A percentile compares a stretch with the other conserved stretches of the same genome.
These are phyloP conservation scores for Lycaon pictus DNA, from an alignment of 2,113 vertebrate species.

Conservation along the genomic window DNA sequence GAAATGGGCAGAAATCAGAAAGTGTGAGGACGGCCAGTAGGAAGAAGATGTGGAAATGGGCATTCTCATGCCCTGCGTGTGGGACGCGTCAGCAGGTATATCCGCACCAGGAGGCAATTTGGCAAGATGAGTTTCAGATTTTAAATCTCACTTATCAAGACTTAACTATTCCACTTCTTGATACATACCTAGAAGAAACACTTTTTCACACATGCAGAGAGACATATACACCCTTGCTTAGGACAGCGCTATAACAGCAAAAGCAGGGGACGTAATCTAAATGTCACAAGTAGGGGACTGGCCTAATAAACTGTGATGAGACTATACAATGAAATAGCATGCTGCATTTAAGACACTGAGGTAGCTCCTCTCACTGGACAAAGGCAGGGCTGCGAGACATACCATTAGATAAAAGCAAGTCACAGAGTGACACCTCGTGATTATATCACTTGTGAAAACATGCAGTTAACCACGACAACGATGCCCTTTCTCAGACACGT, in stretches of 20 bases:
- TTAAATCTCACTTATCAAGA: neutral
- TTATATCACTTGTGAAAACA: accelerated
- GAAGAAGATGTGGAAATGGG: neutral
- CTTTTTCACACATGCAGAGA: neutral
- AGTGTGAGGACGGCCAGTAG: neutral
- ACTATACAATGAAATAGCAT: neutral
- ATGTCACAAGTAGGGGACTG: too few relatives aligned
- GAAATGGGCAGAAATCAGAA: neutral
- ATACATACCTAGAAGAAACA: neutral
- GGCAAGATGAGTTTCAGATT: neutral
- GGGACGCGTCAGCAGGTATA: neutral
- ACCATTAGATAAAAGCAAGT: neutral
- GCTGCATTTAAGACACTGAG: neutral
- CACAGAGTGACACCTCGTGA: accelerated
- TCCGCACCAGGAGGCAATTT: neutral
- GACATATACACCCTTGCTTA: neutral
- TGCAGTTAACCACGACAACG: accelerated
- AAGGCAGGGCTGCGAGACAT: neutral
- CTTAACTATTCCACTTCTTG: neutral
- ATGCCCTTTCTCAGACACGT: accelerated
- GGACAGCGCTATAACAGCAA: neutral
- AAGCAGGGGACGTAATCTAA: neutral
- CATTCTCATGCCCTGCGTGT: neutral
- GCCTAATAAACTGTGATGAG: neutral
- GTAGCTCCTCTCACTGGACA: neutral